Base-by-base conservation (phyloP, 2,888 invertebrate species). In the Drosophila maculinotata region DNA sequence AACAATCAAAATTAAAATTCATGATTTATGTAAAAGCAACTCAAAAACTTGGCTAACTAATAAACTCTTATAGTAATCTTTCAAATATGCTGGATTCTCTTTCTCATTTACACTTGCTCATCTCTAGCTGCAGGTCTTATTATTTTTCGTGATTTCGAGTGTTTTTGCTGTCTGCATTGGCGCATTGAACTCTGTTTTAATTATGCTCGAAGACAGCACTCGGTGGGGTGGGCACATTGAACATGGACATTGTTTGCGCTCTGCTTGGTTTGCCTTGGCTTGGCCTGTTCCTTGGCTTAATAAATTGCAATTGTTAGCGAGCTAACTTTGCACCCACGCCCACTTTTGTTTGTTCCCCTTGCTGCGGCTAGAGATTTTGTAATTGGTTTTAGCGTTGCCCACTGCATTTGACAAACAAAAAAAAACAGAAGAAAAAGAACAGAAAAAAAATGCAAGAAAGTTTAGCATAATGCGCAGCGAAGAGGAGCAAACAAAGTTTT, bases 171-270 rank as follows among this genome's bases (percentile, higher is more conserved):
- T 67, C 79, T 64, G 60, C 60, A 53, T 60, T 60, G 62, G 71
- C 73, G 60, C 77, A 79, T 82, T 76, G 80, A 89, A 88, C 77
- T 81, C 79, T 76, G 80, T 87, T 88, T 86, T 89, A 89, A 89
- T 89, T 89, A 89, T 88, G 82, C 70, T 65, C 35, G 31, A 73
- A 76, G 66, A 68, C 44, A 66, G 53, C 56, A 52, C 58, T 30
- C 47, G 33, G 35, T 59, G 59, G 66, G 33, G 35, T 59, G 59
- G 66, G 57, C 66, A 63, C 79, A 69, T 69, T 59, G 57, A 67
- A 83, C 76, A 85, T 56, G 42, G 48, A 70, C 86, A 79, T 85
- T 87, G 82, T 85, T 67, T 62, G 76, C 60, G 69, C 60, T 70
- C 63, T 54, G 65, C 79, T 79, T 67, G 47, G 74, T 63, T 65